These are phyloP conservation scores for Panopea generosa DNA, from an alignment of 2,888 invertebrate genomes.

Conservation along the genomic window DNA sequence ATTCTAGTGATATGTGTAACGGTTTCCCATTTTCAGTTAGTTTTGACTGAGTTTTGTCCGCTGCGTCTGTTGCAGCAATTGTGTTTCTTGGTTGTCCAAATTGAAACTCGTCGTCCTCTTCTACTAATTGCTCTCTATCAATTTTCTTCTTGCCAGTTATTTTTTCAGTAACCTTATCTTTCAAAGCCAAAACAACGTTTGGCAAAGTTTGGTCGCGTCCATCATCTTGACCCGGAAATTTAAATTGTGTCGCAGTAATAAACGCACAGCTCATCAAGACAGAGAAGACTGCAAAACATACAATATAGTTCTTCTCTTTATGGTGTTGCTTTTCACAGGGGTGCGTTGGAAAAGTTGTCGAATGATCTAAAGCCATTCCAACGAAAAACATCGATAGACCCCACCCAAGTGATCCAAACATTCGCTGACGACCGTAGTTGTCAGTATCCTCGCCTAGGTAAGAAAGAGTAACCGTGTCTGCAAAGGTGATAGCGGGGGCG, in stretches of 20 bases:
- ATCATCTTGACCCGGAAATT: constrained; percentile 85
- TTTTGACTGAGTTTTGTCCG: constrained; percentile 14
- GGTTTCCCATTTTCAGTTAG: constrained; percentile 85
- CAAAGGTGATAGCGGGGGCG: constrained; percentile 96
- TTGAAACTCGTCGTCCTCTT: constrained; percentile 76
- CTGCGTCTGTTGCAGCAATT: background rate
- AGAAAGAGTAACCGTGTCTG: constrained; percentile 87
- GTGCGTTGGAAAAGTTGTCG: constrained; percentile 97
- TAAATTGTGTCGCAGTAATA: constrained; percentile 95
- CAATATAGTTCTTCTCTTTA: constrained; percentile 98
- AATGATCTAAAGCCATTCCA: constrained; percentile 94
- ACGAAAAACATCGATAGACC: constrained; percentile 99
- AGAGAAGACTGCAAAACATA: constrained; percentile 99
- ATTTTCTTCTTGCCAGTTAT: constrained; percentile 72
- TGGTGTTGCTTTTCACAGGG: constrained; percentile 93
- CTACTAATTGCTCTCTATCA: constrained; percentile 71
- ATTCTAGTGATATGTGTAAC: constrained; percentile 85
- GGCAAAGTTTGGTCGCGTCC: constrained; percentile 73
- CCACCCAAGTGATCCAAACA: constrained; percentile 99
- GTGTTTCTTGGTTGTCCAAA: constrained; percentile 47
- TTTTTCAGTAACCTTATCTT: constrained; percentile 76
- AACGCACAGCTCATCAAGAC: constrained; percentile 98
- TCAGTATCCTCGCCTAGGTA: constrained; percentile 92
- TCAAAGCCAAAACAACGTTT: constrained; percentile 75
- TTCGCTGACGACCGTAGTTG: constrained; percentile 96